Base-by-base conservation (phyloP, 2,797 vertebrate species). In the Sebastes elongatus region DNA sequence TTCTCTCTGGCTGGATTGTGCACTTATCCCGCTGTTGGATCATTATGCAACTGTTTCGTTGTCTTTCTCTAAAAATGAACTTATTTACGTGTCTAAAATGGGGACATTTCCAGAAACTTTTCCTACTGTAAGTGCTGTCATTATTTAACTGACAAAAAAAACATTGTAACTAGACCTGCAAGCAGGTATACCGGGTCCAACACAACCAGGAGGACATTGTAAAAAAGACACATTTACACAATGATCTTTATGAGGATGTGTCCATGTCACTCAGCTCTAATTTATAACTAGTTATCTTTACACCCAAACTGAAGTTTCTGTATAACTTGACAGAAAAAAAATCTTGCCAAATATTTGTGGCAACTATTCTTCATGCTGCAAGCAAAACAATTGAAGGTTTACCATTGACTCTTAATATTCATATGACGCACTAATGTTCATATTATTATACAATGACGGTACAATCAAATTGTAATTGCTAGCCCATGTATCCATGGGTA, bases 391-490 rank as follows among this genome's bases (percentile, higher is more conserved):
- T 67, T 78, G 20, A 80, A 80, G 46, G 46, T 77, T 82, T 35
- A 69, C 61, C 33, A 52, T 61, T 63, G 76, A 87, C 79, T 87
- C 66, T 71, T 80, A 70, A 86, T 82, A 74, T 76, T 92, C 38
- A 67, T 62, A 64, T 61, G 79, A 91, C 10, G 72, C 83, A 85
- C 83, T 87, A 82, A 84, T 28, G 79, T 75, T 80, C 32, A 78
- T 63, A 20, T 74, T 81, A 75, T 81, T 79, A 78, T 59, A 86
- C 80, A 79, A 79, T 79, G 86, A 89, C 68, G 46, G 93, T 93
- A 95, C 94, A 95, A 95, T 95, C 94, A 94, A 81, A 91, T 88
- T 87, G 63, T 81, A 83, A 87, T 73, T 80, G 83, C 84, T 81
- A 74, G 78, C 86, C 84, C 82, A 27, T 78, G 74, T 91, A 74